These are phyloP conservation scores for Gymnocheta viridis DNA, from an alignment of 2,888 invertebrate genomes.

Conservation along the genomic window DNA sequence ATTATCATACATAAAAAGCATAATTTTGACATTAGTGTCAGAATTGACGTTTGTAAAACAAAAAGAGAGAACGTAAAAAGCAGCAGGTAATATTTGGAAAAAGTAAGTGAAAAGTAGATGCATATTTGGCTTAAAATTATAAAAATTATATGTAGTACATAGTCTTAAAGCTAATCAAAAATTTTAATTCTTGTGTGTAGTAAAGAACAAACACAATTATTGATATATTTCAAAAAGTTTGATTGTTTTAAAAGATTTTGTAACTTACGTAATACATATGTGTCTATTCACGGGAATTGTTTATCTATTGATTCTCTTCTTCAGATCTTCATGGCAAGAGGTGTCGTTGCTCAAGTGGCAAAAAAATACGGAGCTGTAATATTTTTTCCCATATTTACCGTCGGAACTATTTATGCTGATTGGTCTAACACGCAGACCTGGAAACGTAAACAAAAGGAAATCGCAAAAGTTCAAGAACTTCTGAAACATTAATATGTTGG, in stretches of 20 bases:
- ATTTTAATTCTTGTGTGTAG: too few relatives aligned
- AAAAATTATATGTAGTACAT: too few relatives aligned
- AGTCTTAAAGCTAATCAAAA: too few relatives aligned
- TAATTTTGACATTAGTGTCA: too few relatives aligned
- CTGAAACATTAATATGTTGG: slow-evolving; percentile 80
- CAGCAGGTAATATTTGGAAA: slow-evolving; percentile 34
- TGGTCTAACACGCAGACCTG: slow-evolving; percentile 88
- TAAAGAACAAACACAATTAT: too few relatives aligned
- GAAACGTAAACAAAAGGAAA: slow-evolving; percentile 83
- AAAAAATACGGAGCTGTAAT: slow-evolving; percentile 87
- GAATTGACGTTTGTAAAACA: too few relatives aligned
- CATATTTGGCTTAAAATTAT: too few relatives aligned
- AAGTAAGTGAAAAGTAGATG: slow-evolving; percentile 31
- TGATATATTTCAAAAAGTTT: background rate
- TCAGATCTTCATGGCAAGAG: slow-evolving; percentile 76
- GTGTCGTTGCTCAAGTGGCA: slow-evolving; percentile 81
- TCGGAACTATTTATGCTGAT: slow-evolving; percentile 86
- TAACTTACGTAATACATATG: background rate
- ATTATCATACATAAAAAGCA: too few relatives aligned
- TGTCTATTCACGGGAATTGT: background rate
- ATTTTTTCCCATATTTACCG: slow-evolving; percentile 85
- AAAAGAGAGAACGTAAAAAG: too few relatives aligned
- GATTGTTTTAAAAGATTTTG: background rate
- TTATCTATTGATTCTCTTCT: slow-evolving; percentile 8
- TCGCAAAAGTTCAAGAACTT: slow-evolving; percentile 71